Conservation (phyloP, 1,140 invertebrate genomes). For the Trachymyrmex septentrionalis region DNA sequence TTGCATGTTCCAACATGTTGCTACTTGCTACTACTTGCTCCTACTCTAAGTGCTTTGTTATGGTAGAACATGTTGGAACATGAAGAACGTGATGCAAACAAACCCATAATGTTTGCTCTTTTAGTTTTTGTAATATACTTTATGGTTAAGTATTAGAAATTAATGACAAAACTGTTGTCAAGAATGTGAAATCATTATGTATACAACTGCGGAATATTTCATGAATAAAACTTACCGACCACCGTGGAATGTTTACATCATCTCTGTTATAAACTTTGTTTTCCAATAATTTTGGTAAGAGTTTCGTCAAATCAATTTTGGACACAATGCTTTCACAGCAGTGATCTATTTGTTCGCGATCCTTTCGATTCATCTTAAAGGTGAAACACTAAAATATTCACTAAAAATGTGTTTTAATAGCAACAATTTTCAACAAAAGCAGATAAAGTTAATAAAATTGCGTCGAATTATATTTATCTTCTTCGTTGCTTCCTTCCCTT, state of each 20-base stretch:
- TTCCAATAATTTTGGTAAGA: conserved; percentile 78
- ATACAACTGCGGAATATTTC: not conserved
- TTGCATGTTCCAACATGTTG: no score
- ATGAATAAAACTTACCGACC: conserved; percentile 75
- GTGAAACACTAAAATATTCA: not conserved
- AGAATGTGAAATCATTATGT: no score
- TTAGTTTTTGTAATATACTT: no score
- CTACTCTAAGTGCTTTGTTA: no score
- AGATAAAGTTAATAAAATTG: not conserved
- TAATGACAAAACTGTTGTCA: not conserved
- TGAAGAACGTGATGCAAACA: no score
- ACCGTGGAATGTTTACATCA: conserved; percentile 77
- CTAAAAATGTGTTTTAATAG: not conserved
- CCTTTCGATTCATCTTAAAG: conserved; percentile 71
- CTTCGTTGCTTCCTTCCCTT: no score
- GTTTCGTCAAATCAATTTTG: conserved; percentile 68
- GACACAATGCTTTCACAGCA: conserved; percentile 68
- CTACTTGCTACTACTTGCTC: no score
- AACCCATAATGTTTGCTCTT: no score
- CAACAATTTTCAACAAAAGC: not conserved
- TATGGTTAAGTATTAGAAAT: not conserved
- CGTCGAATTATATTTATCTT: not conserved
- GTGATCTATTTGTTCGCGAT: conserved; percentile 75
- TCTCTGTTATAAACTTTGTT: conserved; percentile 77
- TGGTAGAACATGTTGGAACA: no score